Evolutionary conservation across 2,113 vertebrate species (phyloP), one percentile per base, ranked within the genome.

Genomic region (Alosa alosa): DNA sequence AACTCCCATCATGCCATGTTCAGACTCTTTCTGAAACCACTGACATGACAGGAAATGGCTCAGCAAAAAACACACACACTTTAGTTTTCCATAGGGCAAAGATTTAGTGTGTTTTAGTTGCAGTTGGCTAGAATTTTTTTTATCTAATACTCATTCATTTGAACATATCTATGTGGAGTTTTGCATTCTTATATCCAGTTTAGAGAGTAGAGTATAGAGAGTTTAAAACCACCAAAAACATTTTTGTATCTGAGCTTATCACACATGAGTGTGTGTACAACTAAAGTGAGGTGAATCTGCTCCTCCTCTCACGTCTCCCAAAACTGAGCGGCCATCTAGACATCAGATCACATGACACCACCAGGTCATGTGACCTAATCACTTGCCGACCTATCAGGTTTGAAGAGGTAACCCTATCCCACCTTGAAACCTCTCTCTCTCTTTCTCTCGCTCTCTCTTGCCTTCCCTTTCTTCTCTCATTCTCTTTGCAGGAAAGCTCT

Each of bases 401-500:
- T 91, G 68, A 88, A 81, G 84, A 18, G 57, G 91, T 93, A 93
- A 92, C 90, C 64, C 84, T 86, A 89, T 86, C 49, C 86, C 72
- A 39, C 31, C 36, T 78, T 78, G 72, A 78, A 17, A 78, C 72
- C 72, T 39, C 31, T 78, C 64, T 83, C 60, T 36, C 9, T 49
- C 57, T 72, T 9, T n/a, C 60, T 17, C n/a, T 6, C 50, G 64
- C 85, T 18, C 85, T 47, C 6, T 52, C 39, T 17, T 20, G 18
- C 81, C 25, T 75, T 84, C 57, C n/a, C 82, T 60, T n/a, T 41
- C 31, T 57, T 36, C 64, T 72, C 10, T 31, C 25, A 10, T 15
- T 36, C 10, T 87, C 41, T 82, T 82, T 87, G 86, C 95, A 99
- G 98, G 92, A 97, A 97, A 92, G 97, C 98, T 46, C 95, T 99